phyloP scores from a whole-genome alignment of 2,113 vertebrate species.

The Lasiurus borealis region DNA sequence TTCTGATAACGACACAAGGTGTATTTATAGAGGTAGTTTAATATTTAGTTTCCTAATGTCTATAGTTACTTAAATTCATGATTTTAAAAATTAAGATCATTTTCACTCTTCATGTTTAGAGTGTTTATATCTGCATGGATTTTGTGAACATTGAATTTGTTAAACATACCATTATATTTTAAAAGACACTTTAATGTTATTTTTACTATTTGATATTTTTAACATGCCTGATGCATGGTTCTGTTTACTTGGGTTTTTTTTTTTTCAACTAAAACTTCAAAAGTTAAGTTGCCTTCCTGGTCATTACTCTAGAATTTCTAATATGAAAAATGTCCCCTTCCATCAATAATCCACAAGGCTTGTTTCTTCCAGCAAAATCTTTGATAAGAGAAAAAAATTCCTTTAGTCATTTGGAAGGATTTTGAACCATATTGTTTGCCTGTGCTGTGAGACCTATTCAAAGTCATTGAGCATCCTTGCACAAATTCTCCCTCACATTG shows the following conservation, averaged over 20 bases:
- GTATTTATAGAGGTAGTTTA: conserved; percentile 11
- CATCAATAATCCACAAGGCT: not conserved
- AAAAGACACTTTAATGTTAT: conserved; percentile 30
- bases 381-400: not conserved
- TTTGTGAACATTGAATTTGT: not conserved
- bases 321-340: not conserved
- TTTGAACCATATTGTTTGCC: not conserved
- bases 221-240: not conserved
- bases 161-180: conserved; percentile 23
- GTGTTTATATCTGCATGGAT: not conserved
- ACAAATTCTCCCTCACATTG: not conserved
- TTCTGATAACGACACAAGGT: not conserved
- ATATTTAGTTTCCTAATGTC: not conserved
- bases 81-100: conserved; percentile 5
- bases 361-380: conserved; percentile 7
- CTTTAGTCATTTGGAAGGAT: not conserved
- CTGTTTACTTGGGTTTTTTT: not conserved
- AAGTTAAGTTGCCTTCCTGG: not conserved
- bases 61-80: conserved; percentile 10
- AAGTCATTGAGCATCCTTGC: not conserved
- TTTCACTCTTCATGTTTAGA: not conserved
- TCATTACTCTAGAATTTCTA: not conserved
- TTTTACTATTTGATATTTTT: conserved; percentile 3
- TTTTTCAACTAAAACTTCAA: not conserved
- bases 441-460: not conserved